phyloP scores from a whole-genome alignment of 1,140 invertebrate genomes.

The Zaprionus lachaisei region DNA sequence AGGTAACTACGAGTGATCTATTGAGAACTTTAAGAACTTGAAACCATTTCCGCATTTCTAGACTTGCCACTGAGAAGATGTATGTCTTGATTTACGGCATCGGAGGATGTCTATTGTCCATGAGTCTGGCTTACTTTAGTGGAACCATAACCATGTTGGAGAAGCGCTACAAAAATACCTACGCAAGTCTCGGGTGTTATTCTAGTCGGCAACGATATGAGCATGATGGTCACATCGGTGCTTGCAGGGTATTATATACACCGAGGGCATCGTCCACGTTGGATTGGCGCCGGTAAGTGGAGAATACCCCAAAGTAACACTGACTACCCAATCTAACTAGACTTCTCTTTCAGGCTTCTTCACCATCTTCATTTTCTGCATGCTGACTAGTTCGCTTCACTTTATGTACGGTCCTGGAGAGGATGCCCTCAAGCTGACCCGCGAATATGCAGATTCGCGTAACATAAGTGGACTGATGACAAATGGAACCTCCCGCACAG shows the following conservation, averaged over 20 bases:
- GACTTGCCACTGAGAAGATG: constrained; percentile 87
- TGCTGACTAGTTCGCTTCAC: constrained; percentile 89
- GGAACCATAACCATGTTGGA: constrained; percentile 92
- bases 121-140: constrained; percentile 90
- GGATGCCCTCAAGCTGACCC: constrained; percentile 88
- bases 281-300: constrained; percentile 65
- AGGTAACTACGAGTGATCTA: constrained; percentile 22
- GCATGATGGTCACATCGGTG: constrained; percentile 58
- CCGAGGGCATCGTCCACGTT: constrained; percentile 69
- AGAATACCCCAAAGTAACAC: neutral
- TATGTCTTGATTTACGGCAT: constrained; percentile 90
- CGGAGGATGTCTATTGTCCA: constrained; percentile 89
- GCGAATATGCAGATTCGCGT: constrained; percentile 86
- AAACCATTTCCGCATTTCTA: neutral
- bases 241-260: constrained; percentile 71
- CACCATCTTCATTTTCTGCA: constrained; percentile 88
- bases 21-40: too few relatives aligned
- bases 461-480: constrained; percentile 48
- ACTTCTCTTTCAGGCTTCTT: constrained; percentile 86
- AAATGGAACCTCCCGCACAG: constrained; percentile 26
- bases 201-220: constrained; percentile 88
- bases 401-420: constrained; percentile 90
- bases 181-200: constrained; percentile 90
- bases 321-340: constrained; percentile 49
- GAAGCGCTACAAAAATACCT: constrained; percentile 92